Evolutionary conservation across 2,888 invertebrate genomes (phyloP).

Genomic region (Torymus aiolomorphi): DNA sequence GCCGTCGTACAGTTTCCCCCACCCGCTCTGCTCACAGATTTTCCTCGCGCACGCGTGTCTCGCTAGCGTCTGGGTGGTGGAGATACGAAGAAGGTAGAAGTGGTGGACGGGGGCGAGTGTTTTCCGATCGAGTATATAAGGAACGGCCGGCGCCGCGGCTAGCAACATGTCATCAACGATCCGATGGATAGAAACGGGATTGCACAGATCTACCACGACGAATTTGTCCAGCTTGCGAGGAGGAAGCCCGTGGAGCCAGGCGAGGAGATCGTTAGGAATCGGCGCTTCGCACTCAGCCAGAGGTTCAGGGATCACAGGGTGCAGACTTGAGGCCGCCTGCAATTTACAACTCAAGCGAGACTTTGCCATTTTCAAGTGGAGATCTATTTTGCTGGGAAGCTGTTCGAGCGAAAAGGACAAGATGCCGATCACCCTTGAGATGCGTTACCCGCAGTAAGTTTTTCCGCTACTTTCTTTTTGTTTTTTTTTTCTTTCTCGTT

Average conservation of each 20-base stretch:
- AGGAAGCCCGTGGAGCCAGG: conserved; percentile 44
- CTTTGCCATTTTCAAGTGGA: conserved; percentile 49
- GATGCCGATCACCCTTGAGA: conserved; percentile 69
- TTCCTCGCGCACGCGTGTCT: too few species aligned
- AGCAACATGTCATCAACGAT: conserved; percentile 63
- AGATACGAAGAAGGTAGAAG: too few species aligned
- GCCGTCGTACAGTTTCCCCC: too few species aligned
- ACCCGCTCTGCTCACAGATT: too few species aligned
- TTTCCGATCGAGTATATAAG: conserved; percentile 48
- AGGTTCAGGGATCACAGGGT: conserved; percentile 54
- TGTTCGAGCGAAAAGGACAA: conserved; percentile 35
- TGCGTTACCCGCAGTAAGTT: conserved; percentile 69
- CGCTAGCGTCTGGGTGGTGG: too few species aligned
- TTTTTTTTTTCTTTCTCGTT: too few species aligned
- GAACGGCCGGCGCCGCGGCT: conserved; percentile 17
- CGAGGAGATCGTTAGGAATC: conserved; percentile 16
- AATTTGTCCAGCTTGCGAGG: conserved; percentile 51
- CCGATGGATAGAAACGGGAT: conserved; percentile 66
- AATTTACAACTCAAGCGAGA: conserved; percentile 27
- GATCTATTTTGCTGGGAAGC: not conserved
- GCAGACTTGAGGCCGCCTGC: conserved; percentile 47
- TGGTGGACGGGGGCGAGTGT: too few species aligned
- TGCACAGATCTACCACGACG: conserved; percentile 49
- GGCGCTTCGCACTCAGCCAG: not conserved
- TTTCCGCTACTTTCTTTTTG: not conserved